Base-by-base conservation (phyloP, 2,888 invertebrate genomes). In the Acleris sparsana region DNA sequence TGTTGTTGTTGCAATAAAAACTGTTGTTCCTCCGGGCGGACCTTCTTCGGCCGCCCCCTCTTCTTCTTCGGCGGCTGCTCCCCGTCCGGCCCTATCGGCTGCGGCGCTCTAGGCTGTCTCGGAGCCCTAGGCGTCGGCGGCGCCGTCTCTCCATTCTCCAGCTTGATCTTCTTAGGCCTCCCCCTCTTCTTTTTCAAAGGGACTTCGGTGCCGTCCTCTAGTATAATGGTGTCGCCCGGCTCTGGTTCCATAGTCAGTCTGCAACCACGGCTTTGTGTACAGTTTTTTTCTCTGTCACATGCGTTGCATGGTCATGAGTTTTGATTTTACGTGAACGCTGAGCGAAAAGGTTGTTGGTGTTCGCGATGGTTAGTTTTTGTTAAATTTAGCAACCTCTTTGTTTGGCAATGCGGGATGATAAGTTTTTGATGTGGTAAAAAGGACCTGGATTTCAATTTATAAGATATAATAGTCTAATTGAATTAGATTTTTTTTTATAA, bases 171-270 rank as follows among this genome's bases (percentile, higher is more conserved):
- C 92, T 97, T 97, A 69, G 97, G 97, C n/a, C 97, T 91, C 1
- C 97, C 97, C n/a, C 97, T 93, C 86, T 97, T 97, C 93, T 97
- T 97, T 90, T 97, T 97, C 55, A 96, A 95, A 0, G 96, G 95
- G 70, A 95, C 91, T 78, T 94, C 93, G 59, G 94, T 94, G 74
- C 94, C 94, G 86, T 94, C 94, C 79, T 94, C 94, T 62, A 94
- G 92, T 64, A 93, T 85, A 76, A 93, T 93, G 70, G 93, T 93
- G 85, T 93, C 93, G 2, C 93, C 92, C 52, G 90, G 89, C 80
- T 93, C 92, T 69, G 93, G 93, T 78, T 93, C 93, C 87, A 88
- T 91, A 43, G 92, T 92, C 76, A 93, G 86, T 77, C 93, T 93
- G 89, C 68, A 85, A 85, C 63, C 71, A 65, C 55, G 29, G 20